These are phyloP conservation scores for Entomyzon cyanotis DNA, from an alignment of 2,113 vertebrate genomes.

Conservation along the genomic window DNA sequence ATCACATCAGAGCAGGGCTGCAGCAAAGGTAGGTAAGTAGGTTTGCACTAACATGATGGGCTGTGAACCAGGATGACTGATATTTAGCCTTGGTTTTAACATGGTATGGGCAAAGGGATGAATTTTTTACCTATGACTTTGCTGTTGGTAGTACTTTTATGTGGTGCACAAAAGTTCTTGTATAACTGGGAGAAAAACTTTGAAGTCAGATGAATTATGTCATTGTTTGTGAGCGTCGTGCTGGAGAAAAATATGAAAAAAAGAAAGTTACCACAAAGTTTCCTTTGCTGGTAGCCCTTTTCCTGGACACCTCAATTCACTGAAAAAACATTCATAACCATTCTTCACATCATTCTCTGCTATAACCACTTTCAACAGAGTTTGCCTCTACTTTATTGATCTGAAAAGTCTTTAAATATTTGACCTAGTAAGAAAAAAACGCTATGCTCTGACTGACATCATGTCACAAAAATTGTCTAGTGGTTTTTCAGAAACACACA, in stretches of 20 bases:
- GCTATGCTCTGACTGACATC: not conserved
- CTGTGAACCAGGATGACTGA: not conserved
- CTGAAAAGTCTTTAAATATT: not conserved
- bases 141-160: not conserved
- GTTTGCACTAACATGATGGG: not conserved
- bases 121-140: not conserved
- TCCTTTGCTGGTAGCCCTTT: not conserved
- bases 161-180: accelerated
- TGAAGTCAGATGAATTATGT: not conserved
- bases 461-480: not conserved
- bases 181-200: not conserved
- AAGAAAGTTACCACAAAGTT: not conserved
- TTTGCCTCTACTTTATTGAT: not conserved
- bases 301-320: not conserved
- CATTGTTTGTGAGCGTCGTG: not conserved
- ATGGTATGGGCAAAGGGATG: not conserved
- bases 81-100: not conserved
- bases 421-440: not conserved
- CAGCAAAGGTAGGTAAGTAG: not conserved
- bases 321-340: not conserved
- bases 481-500: not conserved
- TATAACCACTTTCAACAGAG: not conserved
- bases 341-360: not conserved
- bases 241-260: not conserved
- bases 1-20: not conserved